A percentile compares a stretch with the other conserved stretches of the same genome.
phyloP scores from a whole-genome alignment of 1,140 invertebrate genomes.

The Drosophila elegans region DNA sequence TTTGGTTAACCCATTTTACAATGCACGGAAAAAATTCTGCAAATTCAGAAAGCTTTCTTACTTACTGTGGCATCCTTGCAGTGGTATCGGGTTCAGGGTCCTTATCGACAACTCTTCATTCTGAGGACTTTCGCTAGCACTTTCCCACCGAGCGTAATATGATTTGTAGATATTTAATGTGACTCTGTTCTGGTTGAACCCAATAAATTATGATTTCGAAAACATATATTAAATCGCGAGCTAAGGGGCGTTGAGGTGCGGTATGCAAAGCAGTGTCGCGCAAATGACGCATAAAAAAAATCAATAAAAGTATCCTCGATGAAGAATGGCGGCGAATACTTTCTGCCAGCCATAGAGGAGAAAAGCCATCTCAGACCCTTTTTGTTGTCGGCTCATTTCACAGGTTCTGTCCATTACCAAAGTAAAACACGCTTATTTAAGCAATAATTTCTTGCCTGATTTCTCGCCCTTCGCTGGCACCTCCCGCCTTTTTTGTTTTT shows the following conservation, averaged over 20 bases:
- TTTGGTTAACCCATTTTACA: no score
- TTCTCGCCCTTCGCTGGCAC: slow-evolving; percentile 24
- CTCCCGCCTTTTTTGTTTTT: slow-evolving; percentile 61
- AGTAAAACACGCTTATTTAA: slow-evolving; percentile 76
- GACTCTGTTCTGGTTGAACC: slow-evolving; percentile 16
- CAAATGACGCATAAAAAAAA: slow-evolving; percentile 76
- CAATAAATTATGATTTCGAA: slow-evolving; percentile 61
- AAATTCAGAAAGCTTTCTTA: no score
- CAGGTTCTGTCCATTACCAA: slow-evolving; percentile 35
- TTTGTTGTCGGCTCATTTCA: slow-evolving; percentile 74
- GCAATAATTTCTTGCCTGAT: slow-evolving; percentile 75
- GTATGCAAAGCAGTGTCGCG: slow-evolving; percentile 61
- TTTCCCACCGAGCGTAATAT: slow-evolving; percentile 14
- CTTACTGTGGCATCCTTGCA: no score
- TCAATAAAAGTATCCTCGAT: slow-evolving; percentile 57
- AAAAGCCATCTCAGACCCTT: slow-evolving; percentile 68
- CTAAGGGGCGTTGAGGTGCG: slow-evolving; percentile 19
- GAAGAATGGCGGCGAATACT: slow-evolving; percentile 11
- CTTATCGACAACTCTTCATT: not conserved
- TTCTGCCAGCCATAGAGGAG: slow-evolving; percentile 15
- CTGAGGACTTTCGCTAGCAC: not conserved
- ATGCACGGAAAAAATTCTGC: no score
- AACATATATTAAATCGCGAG: slow-evolving; percentile 7
- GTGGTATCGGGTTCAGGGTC: no score
- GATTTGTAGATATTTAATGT: slow-evolving; percentile 65